Conservation (phyloP, 1,140 invertebrate species). For the Stenopsyche tienmushanensis region DNA sequence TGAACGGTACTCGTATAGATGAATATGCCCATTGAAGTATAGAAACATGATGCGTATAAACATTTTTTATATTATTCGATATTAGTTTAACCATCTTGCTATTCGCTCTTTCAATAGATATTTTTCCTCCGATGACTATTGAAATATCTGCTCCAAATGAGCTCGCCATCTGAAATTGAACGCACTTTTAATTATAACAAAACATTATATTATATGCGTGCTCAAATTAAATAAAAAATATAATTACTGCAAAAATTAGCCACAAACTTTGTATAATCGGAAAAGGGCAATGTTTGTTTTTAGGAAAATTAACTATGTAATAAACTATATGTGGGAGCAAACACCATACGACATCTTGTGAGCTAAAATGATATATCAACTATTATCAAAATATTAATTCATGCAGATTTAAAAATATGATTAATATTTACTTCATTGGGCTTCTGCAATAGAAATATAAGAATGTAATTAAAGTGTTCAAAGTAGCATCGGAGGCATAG, state of each 20-base stretch:
- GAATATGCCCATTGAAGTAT: constrained; percentile 35
- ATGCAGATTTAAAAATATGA: neutral
- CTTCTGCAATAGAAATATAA: constrained; percentile 35
- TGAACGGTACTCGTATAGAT: constrained; percentile 29
- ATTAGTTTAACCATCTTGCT: constrained; percentile 25
- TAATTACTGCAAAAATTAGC: constrained; percentile 38
- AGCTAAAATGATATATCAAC: constrained; percentile 3
- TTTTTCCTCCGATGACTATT: constrained; percentile 15
- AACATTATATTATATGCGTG: neutral
- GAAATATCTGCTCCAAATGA: neutral
- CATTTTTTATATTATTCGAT: constrained; percentile 20
- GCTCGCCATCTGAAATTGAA: constrained; percentile 3
- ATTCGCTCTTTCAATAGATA: constrained; percentile 31
- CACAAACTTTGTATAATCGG: constrained; percentile 36
- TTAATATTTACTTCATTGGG: constrained; percentile 23
- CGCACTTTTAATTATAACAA: neutral
- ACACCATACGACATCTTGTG: neutral
- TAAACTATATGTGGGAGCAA: constrained; percentile 31
- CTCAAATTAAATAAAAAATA: too few species aligned
- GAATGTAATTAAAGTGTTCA: constrained; percentile 32
- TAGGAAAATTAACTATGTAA: constrained; percentile 30
- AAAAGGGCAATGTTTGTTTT: constrained; percentile 12
- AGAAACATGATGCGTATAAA: constrained; percentile 36
- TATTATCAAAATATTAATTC: neutral
- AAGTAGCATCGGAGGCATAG: constrained; percentile 14